Base-by-base conservation (phyloP, 1,140 invertebrate genomes). In the Tribolium madens region DNA sequence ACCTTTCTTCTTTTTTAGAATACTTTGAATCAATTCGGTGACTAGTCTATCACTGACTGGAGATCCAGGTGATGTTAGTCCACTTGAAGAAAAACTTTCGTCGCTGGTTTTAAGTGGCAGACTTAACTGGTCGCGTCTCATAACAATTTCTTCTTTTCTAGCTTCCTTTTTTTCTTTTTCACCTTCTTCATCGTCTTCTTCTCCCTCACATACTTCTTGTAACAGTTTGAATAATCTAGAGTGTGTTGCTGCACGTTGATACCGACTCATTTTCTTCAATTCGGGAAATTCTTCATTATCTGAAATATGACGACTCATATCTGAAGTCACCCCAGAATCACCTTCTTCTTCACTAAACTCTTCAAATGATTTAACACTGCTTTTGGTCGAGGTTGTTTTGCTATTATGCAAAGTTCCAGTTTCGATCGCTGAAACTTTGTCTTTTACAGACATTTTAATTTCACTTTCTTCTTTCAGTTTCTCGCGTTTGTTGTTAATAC, bases 321-420 rank as follows among this genome's bases (percentile, higher is more conserved):
- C 92, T 0, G 90, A 91, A 1, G 91, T 93, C 0, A 93, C 91
- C 7, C 92, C 92, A 5, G 92, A 93, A 82, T 93, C 92, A 50
- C 91, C 90, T 78, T 93, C 92, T 53, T 91, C 91, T 33, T 85
- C 84, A 79, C 83, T 76, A 68, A 81, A 77, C 60, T 84, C 81
- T 53, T 83, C 83, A 12, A 81, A 80, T 1, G 81, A 83, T 72
- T 81, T 84, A 6, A 82, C 69, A 71, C 84, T 84, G 73, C 82
- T 84, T 74, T 82, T 84, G 5, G 79, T 83, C 7, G 83, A 84
- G 14, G 76, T 46, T 6, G 79, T 76, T 77, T 83, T 82, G 31
- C 77, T 80, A 47, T 68, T 47, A 47, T 48, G 78, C n/a, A 53
- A 21, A 13, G n/a, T 64, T 14, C 70, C 64, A 21, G 47, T 73